Evolutionary conservation across 1,140 invertebrate genomes (phyloP).

Genomic region (Trissolcus basalis): DNA sequence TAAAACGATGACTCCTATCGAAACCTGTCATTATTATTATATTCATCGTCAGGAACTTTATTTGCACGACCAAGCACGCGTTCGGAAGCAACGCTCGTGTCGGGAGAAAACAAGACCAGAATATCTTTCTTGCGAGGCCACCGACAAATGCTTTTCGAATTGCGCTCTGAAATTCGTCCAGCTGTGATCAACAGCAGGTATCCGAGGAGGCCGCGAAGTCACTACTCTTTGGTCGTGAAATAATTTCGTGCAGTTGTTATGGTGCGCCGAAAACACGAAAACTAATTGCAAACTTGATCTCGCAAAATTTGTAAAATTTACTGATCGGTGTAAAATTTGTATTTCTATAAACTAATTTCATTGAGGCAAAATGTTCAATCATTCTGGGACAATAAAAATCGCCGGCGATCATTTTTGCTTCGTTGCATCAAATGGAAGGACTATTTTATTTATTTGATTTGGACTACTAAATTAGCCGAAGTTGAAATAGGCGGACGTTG

Average conservation of each 20-base stretch:
- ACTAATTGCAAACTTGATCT: not conserved
- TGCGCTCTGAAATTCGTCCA: not conserved
- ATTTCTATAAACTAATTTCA: too few species aligned
- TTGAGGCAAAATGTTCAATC: too few species aligned
- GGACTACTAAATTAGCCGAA: not conserved
- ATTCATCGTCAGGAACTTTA: too few species aligned
- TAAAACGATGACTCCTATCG: too few species aligned
- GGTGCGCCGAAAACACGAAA: not conserved
- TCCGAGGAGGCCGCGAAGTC: not conserved
- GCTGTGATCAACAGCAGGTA: constrained; percentile 3
- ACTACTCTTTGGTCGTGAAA: not conserved
- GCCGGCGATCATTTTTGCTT: too few species aligned
- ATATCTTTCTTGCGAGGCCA: not conserved
- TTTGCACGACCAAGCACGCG: too few species aligned
- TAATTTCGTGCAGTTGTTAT: too few species aligned
- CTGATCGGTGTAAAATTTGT: too few species aligned
- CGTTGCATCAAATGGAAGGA: too few species aligned
- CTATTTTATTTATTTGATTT: not conserved
- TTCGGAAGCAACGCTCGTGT: not conserved
- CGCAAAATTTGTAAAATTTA: not conserved
- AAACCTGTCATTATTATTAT: too few species aligned
- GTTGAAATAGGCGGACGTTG: constrained; percentile 1
- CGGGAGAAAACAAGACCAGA: not conserved
- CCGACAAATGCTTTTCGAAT: too few species aligned
- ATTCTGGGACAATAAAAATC: too few species aligned